Evolutionary conservation across 2,113 vertebrate species (phyloP).

Genomic region (Scalopus aquaticus): DNA sequence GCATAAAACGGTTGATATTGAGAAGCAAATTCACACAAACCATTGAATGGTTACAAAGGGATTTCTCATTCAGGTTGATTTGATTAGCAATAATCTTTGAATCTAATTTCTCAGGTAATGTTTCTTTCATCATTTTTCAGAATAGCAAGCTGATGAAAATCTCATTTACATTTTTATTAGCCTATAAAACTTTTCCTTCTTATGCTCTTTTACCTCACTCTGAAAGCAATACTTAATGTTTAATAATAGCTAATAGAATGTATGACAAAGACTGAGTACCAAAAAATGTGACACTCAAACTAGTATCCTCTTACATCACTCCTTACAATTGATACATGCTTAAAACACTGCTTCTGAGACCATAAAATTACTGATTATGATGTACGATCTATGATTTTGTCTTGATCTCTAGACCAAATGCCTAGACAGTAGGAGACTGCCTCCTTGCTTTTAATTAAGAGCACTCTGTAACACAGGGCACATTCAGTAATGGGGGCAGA

Average conservation of each 20-base stretch:
- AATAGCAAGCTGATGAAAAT: slow-evolving; percentile 51
- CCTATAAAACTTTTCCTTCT: slow-evolving; percentile 54
- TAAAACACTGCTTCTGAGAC: not conserved
- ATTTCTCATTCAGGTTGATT: slow-evolving; percentile 61
- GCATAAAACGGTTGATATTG: not conserved
- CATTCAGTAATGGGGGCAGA: not conserved
- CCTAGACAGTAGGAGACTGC: not conserved
- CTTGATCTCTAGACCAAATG: slow-evolving; percentile 25
- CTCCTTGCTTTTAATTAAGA: not conserved
- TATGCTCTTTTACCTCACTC: slow-evolving; percentile 36
- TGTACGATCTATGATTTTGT: slow-evolving; percentile 44
- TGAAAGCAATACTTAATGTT: slow-evolving; percentile 52
- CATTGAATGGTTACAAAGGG: slow-evolving; percentile 5
- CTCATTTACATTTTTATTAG: slow-evolving; percentile 73
- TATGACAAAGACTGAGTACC: not conserved
- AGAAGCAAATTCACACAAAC: slow-evolving; percentile 34
- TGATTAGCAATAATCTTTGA: slow-evolving; percentile 70
- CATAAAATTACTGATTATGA: slow-evolving; percentile 15
- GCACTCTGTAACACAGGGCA: not conserved
- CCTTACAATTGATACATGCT: not conserved
- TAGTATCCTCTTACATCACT: not conserved
- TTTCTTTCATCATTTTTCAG: slow-evolving; percentile 60
- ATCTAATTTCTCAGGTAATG: slow-evolving; percentile 69
- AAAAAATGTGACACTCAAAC: not conserved
- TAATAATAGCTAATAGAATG: slow-evolving; percentile 31